Conservation (phyloP, 2,113 vertebrate species). For the Notothenia coriiceps region DNA sequence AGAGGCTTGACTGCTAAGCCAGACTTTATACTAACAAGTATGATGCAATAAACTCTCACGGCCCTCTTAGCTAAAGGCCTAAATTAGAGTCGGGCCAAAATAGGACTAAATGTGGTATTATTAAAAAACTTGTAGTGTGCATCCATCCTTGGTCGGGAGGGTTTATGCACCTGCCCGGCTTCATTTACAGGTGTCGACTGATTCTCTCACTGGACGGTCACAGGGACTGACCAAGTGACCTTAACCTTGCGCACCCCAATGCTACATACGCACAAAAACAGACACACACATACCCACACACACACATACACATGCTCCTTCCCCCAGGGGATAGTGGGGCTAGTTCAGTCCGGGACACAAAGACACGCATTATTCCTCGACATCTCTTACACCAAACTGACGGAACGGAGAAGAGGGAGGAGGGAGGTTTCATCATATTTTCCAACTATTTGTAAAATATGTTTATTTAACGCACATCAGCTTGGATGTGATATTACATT, state of each 20-base stretch:
- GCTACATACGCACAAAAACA: slow-evolving; percentile 54
- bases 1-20: not conserved
- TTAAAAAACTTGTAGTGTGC: slow-evolving; percentile 45
- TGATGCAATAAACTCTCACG: not conserved
- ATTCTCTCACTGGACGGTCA: slow-evolving; percentile 83
- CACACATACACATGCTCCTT: slow-evolving; percentile 26
- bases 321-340: slow-evolving; percentile 54
- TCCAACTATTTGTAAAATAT: not conserved
- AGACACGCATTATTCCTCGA: slow-evolving; percentile 76
- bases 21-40: slow-evolving; percentile 15
- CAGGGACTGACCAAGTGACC: slow-evolving; percentile 86
- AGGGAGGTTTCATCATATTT: slow-evolving; percentile 40
- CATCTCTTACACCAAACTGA: slow-evolving; percentile 63
- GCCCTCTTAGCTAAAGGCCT: slow-evolving; percentile 2
- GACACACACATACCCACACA: slow-evolving; percentile 41
- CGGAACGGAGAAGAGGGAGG: slow-evolving; percentile 16
- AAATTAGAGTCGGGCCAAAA: slow-evolving; percentile 44
- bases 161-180: slow-evolving; percentile 85
- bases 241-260: slow-evolving; percentile 80
- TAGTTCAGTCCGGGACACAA: slow-evolving; percentile 68
- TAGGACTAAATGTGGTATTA: slow-evolving; percentile 46
- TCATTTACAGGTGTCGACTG: slow-evolving; percentile 87
- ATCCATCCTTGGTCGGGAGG: slow-evolving; percentile 65
- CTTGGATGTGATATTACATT: not conserved
- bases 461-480: not conserved